Conservation (phyloP, 2,888 invertebrate species). For the Arrhopalites spinosus region DNA sequence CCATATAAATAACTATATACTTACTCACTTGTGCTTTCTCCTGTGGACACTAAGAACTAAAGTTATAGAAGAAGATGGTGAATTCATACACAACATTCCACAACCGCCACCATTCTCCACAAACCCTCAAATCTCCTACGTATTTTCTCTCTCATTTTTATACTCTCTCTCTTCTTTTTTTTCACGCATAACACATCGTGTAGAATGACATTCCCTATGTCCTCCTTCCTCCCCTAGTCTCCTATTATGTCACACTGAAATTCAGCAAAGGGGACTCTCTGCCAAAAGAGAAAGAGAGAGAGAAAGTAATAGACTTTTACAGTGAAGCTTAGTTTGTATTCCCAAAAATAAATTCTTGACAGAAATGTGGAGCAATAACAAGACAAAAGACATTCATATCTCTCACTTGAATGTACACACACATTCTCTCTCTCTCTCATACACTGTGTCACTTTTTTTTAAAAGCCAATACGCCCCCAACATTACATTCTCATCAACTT, state of each 20-base stretch:
- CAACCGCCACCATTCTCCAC: too few relatives aligned
- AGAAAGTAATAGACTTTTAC: too few relatives aligned
- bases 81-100: neutral
- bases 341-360: conserved; percentile 1
- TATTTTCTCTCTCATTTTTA: too few relatives aligned
- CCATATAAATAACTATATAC: too few relatives aligned
- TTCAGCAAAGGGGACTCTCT: too few relatives aligned
- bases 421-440: neutral
- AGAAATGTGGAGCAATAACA: conserved; percentile 4
- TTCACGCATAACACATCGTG: too few relatives aligned
- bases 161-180: too few relatives aligned
- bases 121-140: neutral
- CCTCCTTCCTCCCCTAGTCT: neutral
- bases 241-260: too few relatives aligned
- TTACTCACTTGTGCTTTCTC: neutral
- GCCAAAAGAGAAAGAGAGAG: too few relatives aligned
- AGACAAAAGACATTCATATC: neutral
- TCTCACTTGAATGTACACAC: neutral
- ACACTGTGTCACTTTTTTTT: neutral
- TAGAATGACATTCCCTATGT: neutral
- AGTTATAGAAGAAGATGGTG: too few relatives aligned
- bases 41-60: neutral
- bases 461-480: neutral
- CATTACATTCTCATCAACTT: neutral
- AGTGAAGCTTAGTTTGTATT: neutral